Base-by-base conservation (phyloP, 2,888 invertebrate genomes). In the Mimumesa dahlbomi region DNA sequence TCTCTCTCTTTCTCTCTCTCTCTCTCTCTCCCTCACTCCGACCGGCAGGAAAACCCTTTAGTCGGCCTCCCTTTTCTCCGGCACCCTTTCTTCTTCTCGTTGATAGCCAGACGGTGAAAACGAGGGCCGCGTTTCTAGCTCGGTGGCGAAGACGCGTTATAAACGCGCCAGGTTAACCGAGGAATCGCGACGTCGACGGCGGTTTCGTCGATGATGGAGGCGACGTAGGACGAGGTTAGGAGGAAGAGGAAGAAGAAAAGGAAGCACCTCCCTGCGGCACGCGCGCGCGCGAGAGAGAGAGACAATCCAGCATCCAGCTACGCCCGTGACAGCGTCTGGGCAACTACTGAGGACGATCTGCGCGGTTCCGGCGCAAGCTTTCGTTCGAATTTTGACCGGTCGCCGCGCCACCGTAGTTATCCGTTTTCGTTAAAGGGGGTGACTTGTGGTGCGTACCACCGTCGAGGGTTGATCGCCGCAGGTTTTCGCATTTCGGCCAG, bases 251-350 rank as follows among this genome's bases (percentile, higher is more conserved):
- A 79, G 79, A 77, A 79, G 77, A 79, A 77, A 79, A 79, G 77
- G 77, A 77, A 79, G 79, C 73, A 75, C 77, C 79, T 75, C 79
- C 79, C 79, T 79, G 79, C 77, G 79, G 70, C 79, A 79, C 78
- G 71, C 79, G 78, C 78, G 78, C 76, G 79, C 76, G 77, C 72
- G 78, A 78, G 79, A 79, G 78, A 78, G 79, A 79, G 78, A 77
- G 70, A 79, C 81, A 72, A 84, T 79, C 81, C 85, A 86, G 85
- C 85, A 87, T 87, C 86, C 86, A 84, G 86, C 82, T 87, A 87
- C 87, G 86, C 88, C 87, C 88, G 87, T 85, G 83, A 86, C 87
- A 86, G 85, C 87, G 87, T 87, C 86, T 84, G 87, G 86, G 85
- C 86, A 83, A 85, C 86, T 86, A 86, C 85, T 86, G 85, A 84